Evolutionary conservation across 2,888 invertebrate species (phyloP).

Genomic region (Macaria liturata): DNA sequence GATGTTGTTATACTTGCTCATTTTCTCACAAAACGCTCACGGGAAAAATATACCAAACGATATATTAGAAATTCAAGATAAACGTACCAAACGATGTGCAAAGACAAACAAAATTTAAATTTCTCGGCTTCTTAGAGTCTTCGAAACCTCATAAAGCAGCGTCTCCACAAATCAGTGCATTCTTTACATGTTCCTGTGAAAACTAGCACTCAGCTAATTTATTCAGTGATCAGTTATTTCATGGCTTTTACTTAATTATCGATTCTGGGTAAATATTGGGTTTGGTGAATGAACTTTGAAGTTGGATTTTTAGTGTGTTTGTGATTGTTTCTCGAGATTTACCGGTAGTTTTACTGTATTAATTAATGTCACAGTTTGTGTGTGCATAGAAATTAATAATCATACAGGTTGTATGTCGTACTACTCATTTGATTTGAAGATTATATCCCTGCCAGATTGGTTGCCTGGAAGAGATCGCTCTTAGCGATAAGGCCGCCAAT

Average conservation of each 20-base stretch:
- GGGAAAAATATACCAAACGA: not conserved
- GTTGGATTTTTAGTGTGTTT: slow-evolving; percentile 12
- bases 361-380: no score
- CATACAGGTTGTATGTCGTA: no score
- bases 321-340: not conserved
- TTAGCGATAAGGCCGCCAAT: no score
- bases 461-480: no score
- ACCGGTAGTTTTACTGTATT: no score
- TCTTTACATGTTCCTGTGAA: slow-evolving; percentile 71
- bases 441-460: no score
- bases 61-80: slow-evolving; percentile 6
- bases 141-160: slow-evolving; percentile 30
- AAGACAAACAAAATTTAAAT: slow-evolving; percentile 61
- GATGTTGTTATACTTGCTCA: no score
- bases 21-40: no score
- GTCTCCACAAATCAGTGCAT: slow-evolving; percentile 67
- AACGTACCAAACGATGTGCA: slow-evolving; percentile 38
- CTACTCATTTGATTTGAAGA: no score
- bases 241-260: slow-evolving; percentile 67
- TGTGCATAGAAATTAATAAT: no score
- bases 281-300: slow-evolving; percentile 55
- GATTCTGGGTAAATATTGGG: slow-evolving; percentile 69
- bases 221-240: slow-evolving; percentile 67
- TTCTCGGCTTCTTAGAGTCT: slow-evolving; percentile 25
- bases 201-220: slow-evolving; percentile 72